These are phyloP conservation scores for Trichomycterus rosablanca DNA, from an alignment of 2,113 vertebrate genomes.

Conservation along the genomic window DNA sequence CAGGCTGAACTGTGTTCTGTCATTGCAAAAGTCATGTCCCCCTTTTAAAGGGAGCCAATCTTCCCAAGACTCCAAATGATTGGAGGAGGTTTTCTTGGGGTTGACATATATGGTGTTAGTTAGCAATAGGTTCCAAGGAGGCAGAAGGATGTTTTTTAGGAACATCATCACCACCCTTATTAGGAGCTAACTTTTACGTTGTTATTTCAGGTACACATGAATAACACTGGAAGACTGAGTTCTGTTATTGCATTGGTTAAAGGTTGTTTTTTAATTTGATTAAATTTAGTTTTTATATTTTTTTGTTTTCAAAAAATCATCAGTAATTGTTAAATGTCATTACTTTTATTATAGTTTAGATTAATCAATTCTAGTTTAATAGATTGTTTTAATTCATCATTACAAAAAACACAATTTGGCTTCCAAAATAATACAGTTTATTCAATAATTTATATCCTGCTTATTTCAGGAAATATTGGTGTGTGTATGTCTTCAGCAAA, in stretches of 20 bases:
- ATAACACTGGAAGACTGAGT: not conserved
- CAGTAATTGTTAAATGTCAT: too few species aligned
- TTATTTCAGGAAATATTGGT: too few species aligned
- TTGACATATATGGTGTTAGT: not conserved
- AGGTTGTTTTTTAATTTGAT: not conserved
- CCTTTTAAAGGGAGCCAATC: not conserved
- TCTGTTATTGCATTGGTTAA: not conserved
- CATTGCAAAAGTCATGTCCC: not conserved
- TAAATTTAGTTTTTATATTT: too few species aligned
- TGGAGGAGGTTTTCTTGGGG: slow-evolving; percentile 35
- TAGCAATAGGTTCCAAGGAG: not conserved
- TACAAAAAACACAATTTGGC: too few species aligned
- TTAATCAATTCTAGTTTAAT: too few species aligned
- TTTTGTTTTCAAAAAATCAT: too few species aligned
- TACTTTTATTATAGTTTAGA: too few species aligned
- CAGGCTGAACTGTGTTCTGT: not conserved
- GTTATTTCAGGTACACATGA: not conserved
- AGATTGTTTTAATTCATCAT: too few species aligned
- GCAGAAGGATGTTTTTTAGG: not conserved
- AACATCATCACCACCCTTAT: not conserved
- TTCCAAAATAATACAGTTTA: too few species aligned
- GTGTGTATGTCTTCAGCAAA: too few species aligned
- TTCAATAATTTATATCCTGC: too few species aligned
- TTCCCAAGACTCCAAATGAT: slow-evolving; percentile 8
- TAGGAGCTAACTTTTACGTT: not conserved